Evolutionary conservation across 1,140 invertebrate genomes (phyloP), one percentile per base, ranked within the genome.

Genomic region (Pseudobourletiella spinata): DNA sequence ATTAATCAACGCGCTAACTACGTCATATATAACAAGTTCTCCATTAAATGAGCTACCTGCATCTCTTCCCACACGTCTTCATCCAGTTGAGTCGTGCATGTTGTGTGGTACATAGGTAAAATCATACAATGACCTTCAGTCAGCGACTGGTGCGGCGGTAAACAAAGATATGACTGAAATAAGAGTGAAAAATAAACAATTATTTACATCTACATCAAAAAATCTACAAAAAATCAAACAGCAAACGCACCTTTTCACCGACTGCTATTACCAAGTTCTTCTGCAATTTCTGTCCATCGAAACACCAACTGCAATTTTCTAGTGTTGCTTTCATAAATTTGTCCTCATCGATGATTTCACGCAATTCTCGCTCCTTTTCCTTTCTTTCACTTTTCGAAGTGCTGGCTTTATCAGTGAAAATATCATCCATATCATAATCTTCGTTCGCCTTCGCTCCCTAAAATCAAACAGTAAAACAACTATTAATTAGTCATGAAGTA

Each of bases 41-140:
- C n/a, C n/a, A n/a, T n/a, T n/a, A n/a, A n/a, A n/a, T n/a, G n/a
- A n/a, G n/a, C 74, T 77, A 87, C 86, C 79, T 85, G 80, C 42
- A 97, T 80, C 79, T 96, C 93, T 65, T 82, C 80, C 88, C 87
- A 96, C 48, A 92, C 83, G 79, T 98, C 91, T 81, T 98, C 94
- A 77, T 98, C 95, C 15, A 94, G 69, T 65, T 83, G 80, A 1
- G 89, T 91, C 57, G 84, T 81, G 74, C 86, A 86, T 15, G 83
- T 70, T 1, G 83, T 76, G 75, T 98, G 95, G 65, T 85, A 80
- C 70, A 88, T 82, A n/a, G 92, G 88, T 1, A 86, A 81, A 68
- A 98, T 84, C 18, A 92, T 78, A 75, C 93, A 98, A 73, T 98
- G 93, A 2, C 87, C 87, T 59, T 82, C 78, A n/a, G 85, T 86